A percentile compares a stretch with the other conserved stretches of the same genome.
Conservation (phyloP, 2,113 vertebrate genomes). For the Cyprinus carpio region DNA sequence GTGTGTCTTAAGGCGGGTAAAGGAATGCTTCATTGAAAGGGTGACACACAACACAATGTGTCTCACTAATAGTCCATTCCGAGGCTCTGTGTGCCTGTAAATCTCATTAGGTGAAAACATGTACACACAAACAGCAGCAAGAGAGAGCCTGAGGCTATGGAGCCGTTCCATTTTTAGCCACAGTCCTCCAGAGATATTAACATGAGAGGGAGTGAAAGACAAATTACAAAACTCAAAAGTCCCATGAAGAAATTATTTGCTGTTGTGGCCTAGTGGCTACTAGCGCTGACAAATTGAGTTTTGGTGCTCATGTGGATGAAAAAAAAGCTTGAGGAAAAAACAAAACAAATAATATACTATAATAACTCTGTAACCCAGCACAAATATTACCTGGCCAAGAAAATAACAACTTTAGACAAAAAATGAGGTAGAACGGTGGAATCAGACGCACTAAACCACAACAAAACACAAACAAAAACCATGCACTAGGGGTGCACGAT, state of each 20-base stretch:
- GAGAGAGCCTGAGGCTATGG: conserved; percentile 48
- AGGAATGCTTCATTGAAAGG: conserved; percentile 64
- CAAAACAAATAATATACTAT: neutral
- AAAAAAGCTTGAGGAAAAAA: neutral
- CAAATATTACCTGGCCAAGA: neutral
- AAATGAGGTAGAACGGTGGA: neutral
- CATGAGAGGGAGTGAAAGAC: neutral
- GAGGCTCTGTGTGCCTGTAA: conserved; percentile 73
- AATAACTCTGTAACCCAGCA: neutral
- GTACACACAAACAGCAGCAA: conserved; percentile 19
- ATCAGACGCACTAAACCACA: neutral
- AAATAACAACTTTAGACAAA: neutral
- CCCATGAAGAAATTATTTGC: neutral
- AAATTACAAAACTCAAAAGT: neutral
- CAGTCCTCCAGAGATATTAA: conserved; percentile 42
- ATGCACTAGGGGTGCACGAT: too few species aligned
- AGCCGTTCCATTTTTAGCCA: conserved; percentile 43
- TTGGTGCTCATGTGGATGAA: neutral
- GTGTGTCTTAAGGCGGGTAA: conserved; percentile 54
- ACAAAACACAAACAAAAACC: neutral
- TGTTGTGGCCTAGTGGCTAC: neutral
- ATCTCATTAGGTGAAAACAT: conserved; percentile 74
- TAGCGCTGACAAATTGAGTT: neutral
- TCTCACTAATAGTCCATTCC: conserved; percentile 71
- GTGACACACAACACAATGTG: conserved; percentile 69